Evolutionary conservation across 2,888 invertebrate genomes (phyloP).

Genomic region (Helleia helle): DNA sequence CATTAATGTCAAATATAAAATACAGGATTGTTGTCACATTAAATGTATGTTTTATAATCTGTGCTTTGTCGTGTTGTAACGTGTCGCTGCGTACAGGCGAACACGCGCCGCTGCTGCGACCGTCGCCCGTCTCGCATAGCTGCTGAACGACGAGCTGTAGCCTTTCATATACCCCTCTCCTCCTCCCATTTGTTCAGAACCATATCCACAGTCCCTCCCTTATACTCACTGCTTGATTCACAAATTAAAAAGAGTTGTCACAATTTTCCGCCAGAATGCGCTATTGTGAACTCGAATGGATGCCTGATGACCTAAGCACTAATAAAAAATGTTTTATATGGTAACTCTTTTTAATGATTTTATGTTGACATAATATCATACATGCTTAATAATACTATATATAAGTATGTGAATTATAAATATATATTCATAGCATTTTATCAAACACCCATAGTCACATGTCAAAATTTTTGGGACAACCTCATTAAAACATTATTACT

Average conservation of each 20-base stretch:
- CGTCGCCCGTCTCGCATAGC: constrained; percentile 33
- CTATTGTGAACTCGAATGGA: background rate
- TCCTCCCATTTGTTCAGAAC: constrained; percentile 3
- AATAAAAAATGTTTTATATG: no score
- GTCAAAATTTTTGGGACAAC: no score
- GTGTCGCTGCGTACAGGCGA: constrained; percentile 43
- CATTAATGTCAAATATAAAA: no score
- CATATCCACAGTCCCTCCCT: constrained; percentile 1
- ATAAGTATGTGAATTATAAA: background rate
- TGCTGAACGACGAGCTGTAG: constrained; percentile 35
- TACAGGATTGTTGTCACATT: background rate
- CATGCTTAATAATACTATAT: background rate
- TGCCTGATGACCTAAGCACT: no score
- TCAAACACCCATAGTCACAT: no score
- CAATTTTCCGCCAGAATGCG: background rate
- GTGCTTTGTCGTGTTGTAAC: constrained; percentile 18
- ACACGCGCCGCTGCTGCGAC: constrained; percentile 58
- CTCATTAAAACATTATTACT: no score
- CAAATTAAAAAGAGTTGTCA: background rate
- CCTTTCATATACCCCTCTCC: no score
- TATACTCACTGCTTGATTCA: constrained; percentile 4
- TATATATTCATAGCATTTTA: background rate
- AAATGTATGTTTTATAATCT: constrained; percentile 10
- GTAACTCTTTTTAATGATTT: no score
- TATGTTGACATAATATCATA: no score